These are phyloP conservation scores for Synanceia verrucosa DNA, from an alignment of 2,797 vertebrate genomes.

Conservation along the genomic window DNA sequence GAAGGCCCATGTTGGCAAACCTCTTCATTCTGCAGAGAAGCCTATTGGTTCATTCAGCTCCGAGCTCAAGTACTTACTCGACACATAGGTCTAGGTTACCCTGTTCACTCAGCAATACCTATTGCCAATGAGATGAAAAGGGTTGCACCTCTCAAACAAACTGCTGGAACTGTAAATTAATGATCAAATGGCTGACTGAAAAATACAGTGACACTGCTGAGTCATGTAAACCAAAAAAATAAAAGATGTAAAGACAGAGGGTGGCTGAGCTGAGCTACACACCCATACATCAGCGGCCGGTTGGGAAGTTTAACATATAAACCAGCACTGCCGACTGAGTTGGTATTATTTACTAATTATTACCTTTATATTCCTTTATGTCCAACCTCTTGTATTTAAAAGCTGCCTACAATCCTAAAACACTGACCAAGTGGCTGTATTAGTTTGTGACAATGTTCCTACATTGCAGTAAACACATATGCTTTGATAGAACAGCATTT, in stretches of 20 bases:
- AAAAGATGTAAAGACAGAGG: slow-evolving; percentile 6
- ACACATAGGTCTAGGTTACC: slow-evolving; percentile 19
- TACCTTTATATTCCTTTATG: background rate
- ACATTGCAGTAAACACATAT: slow-evolving; percentile 40
- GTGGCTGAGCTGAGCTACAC: background rate
- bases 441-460: slow-evolving; percentile 12
- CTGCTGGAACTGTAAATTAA: slow-evolving; percentile 97
- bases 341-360: too few species aligned
- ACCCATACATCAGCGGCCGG: too few species aligned
- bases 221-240: slow-evolving; percentile 85
- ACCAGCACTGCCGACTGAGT: too few species aligned
- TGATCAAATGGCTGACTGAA: slow-evolving; percentile 92
- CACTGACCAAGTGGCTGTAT: background rate
- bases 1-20: background rate
- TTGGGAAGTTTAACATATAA: background rate
- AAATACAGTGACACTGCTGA: slow-evolving; percentile 86
- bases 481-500: slow-evolving; percentile 46
- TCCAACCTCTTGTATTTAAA: background rate
- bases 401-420: background rate
- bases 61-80: slow-evolving; percentile 25
- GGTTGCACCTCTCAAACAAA: slow-evolving; percentile 96
- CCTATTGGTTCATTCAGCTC: slow-evolving; percentile 41
- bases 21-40: background rate
- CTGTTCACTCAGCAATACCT: slow-evolving; percentile 78
- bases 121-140: slow-evolving; percentile 91